These are phyloP conservation scores for Geodia barretti DNA, from an alignment of 37 sponge, comb jelly and placozoan genomes.

Conservation along the genomic window DNA sequence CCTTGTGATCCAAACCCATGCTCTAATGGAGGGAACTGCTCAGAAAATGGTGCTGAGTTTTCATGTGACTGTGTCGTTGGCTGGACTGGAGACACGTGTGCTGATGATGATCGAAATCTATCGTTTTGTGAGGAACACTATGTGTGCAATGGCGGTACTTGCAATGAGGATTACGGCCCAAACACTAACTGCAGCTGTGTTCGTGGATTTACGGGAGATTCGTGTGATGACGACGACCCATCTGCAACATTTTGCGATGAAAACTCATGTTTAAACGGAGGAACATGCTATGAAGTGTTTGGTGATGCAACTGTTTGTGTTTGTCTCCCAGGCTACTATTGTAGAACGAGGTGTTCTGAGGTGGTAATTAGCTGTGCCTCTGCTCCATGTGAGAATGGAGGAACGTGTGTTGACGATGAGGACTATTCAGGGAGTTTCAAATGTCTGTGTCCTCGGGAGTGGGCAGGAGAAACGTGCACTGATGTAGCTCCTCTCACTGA, in stretches of 20 bases:
- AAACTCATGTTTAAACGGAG: constrained; percentile 31
- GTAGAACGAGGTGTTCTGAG: no score
- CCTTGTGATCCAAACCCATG: constrained; percentile 6
- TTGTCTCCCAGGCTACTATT: constrained; percentile 29
- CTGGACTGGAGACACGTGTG: constrained; percentile 48
- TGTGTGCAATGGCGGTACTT: not conserved
- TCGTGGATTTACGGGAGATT: constrained; percentile 51
- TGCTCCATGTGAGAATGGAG: constrained; percentile 43
- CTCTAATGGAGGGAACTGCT: constrained; percentile 29
- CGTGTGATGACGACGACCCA: constrained; percentile 44
- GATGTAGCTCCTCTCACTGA: no score
- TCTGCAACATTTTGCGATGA: constrained; percentile 7
- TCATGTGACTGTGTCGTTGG: constrained; percentile 35
- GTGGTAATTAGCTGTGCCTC: constrained; percentile 13
- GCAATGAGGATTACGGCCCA: constrained; percentile 8
- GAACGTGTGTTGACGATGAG: constrained; percentile 28
- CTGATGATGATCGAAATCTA: constrained; percentile 5
- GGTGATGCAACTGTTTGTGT: constrained; percentile 29
- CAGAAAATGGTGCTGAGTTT: not conserved
- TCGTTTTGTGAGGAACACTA: not conserved
- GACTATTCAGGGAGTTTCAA: no score
- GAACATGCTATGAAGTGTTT: constrained; percentile 42
- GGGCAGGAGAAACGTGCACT: no score
- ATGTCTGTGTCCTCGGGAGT: no score
- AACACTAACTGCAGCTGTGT: constrained; percentile 31